These are phyloP conservation scores for Percopsis omiscomaycus DNA, from an alignment of 2,797 vertebrate genomes.

Conservation along the genomic window DNA sequence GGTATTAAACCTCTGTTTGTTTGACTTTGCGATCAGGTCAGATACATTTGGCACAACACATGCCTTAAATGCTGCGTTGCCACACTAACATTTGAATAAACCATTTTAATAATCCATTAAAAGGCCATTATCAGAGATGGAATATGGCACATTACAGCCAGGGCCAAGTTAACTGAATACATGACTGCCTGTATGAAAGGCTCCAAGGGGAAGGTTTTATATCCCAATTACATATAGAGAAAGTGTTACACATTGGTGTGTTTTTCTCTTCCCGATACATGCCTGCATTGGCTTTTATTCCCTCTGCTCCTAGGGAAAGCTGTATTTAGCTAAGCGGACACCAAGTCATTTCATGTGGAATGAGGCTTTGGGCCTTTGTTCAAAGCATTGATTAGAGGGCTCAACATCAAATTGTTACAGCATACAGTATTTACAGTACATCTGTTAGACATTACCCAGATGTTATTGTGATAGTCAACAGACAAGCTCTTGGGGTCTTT, in stretches of 20 bases:
- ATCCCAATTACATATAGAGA: conserved; percentile 50
- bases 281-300: conserved; percentile 21
- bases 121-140: conserved; percentile 59
- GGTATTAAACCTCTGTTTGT: conserved; percentile 64
- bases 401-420: conserved; percentile 9
- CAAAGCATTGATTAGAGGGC: conserved; percentile 16
- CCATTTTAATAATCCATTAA: conserved; percentile 62
- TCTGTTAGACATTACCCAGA: conserved; percentile 42
- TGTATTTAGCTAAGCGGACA: conserved; percentile 27
- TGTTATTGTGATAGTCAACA: conserved; percentile 38
- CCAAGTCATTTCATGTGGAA: conserved; percentile 17
- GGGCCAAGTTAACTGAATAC: conserved; percentile 55
- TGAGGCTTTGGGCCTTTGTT: conserved; percentile 26
- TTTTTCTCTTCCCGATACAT: conserved; percentile 22
- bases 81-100: conserved; percentile 44
- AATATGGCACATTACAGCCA: conserved; percentile 47
- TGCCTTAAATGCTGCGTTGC: conserved; percentile 27
- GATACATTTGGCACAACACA: conserved; percentile 52
- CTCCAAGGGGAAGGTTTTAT: conserved; percentile 58
- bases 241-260: conserved; percentile 34
- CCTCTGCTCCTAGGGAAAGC: conserved; percentile 19
- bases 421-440: conserved; percentile 2
- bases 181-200: conserved; percentile 46
- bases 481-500: conserved; percentile 33
- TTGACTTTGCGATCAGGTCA: conserved; percentile 65